Percentiles rank a stretch among this genome's conserved stretches.
Evolutionary conservation across 2,113 vertebrate species (phyloP).

Genomic region (Corvus hawaiiensis): DNA sequence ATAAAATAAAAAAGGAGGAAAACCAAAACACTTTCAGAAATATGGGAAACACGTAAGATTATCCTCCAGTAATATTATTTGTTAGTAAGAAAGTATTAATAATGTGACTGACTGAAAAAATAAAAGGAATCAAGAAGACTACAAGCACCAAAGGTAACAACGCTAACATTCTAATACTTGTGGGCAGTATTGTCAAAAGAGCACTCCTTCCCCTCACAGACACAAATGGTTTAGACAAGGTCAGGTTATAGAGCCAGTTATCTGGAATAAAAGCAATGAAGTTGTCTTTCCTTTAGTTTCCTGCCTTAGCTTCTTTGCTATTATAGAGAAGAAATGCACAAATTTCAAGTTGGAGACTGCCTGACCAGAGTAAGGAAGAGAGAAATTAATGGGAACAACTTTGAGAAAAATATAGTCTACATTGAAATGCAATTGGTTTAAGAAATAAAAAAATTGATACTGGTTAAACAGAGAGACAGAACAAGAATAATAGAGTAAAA

Average conservation of each 20-base stretch:
- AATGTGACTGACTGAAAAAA: background rate
- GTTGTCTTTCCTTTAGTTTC: background rate
- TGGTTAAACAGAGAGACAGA: background rate
- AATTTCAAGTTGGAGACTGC: background rate
- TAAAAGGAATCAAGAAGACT: background rate
- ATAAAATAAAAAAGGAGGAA: background rate
- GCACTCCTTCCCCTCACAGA: background rate
- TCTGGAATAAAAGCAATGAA: background rate
- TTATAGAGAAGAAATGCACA: background rate
- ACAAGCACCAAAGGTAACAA: background rate
- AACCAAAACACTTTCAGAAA: background rate
- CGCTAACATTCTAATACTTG: background rate
- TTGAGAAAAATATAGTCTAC: background rate
- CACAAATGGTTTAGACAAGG: background rate
- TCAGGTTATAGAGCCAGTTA: background rate
- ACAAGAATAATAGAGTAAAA: background rate
- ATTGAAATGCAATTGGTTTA: fast-evolving
- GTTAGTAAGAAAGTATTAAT: background rate
- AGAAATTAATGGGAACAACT: background rate
- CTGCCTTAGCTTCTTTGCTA: background rate
- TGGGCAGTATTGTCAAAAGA: background rate
- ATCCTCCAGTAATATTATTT: background rate
- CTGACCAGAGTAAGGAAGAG: background rate
- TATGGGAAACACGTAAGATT: background rate
- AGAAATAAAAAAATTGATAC: background rate